Evolutionary conservation across 2,797 vertebrate genomes (phyloP).

Genomic region (Hyperoplus lanceolatus): DNA sequence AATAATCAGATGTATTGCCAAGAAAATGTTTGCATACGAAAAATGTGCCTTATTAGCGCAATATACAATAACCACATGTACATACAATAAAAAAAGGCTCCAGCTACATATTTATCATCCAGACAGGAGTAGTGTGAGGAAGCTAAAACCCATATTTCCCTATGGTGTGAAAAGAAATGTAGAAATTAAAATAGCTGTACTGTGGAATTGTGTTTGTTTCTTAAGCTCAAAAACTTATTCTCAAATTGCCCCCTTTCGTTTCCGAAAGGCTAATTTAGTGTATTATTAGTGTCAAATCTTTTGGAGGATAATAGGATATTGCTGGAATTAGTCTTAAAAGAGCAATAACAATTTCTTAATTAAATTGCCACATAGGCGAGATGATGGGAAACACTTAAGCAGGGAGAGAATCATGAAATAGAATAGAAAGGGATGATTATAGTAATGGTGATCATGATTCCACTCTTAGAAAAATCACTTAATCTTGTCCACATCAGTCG

Average conservation of each 20-base stretch:
- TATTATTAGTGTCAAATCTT: constrained; percentile 19
- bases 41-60: too few relatives aligned
- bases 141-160: too few relatives aligned
- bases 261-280: constrained; percentile 7
- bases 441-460: constrained; percentile 1
- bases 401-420: background rate
- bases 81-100: too few relatives aligned
- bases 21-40: too few relatives aligned
- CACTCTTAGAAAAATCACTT: constrained; percentile 28
- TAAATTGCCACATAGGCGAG: background rate
- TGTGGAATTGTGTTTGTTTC: too few relatives aligned
- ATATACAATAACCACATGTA: too few relatives aligned
- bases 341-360: background rate
- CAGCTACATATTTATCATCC: too few relatives aligned
- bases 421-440: background rate
- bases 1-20: too few relatives aligned
- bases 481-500: constrained; percentile 1
- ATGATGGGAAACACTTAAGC: background rate
- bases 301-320: constrained; percentile 7
- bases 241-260: background rate
- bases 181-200: too few relatives aligned
- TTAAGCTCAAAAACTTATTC: too few relatives aligned
- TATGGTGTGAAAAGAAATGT: too few relatives aligned
- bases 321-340: constrained; percentile 9
- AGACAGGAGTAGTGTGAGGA: too few relatives aligned